A percentile compares a stretch with the other conserved stretches of the same genome.
Evolutionary conservation across 2,797 vertebrate genomes (phyloP).

Genomic region (Bufotes viridis): DNA sequence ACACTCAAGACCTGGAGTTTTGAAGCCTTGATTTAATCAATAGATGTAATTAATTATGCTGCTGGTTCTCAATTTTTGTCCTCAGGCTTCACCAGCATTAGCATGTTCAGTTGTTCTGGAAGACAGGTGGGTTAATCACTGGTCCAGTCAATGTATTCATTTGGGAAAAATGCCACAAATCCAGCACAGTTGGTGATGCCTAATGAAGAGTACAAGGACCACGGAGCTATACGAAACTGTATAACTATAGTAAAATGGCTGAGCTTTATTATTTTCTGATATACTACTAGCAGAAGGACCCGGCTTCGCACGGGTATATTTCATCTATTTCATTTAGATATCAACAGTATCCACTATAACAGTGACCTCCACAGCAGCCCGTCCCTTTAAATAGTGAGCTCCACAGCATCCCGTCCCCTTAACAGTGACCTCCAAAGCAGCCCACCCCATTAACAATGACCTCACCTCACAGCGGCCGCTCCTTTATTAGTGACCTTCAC

Average conservation of each 20-base stretch:
- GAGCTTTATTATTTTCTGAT: not conserved
- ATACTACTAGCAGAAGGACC: not conserved
- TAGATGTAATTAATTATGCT: conserved; percentile 14
- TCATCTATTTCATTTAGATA: too few relatives aligned
- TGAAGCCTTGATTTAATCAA: not conserved
- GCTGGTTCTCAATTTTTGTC: not conserved
- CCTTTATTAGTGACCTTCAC: too few relatives aligned
- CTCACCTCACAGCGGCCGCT: too few relatives aligned
- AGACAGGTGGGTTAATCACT: conserved; percentile 18
- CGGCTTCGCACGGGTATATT: too few relatives aligned
- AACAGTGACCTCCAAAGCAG: too few relatives aligned
- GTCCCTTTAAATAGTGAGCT: too few relatives aligned
- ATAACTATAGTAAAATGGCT: not conserved
- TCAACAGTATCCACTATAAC: too few relatives aligned
- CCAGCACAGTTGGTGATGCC: not conserved
- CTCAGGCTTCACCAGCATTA: conserved; percentile 3
- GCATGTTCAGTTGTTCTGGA: not conserved
- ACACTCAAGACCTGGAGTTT: not conserved
- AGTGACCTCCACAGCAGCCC: too few relatives aligned
- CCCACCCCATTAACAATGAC: too few relatives aligned
- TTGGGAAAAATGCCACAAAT: not conserved
- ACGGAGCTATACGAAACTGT: not conserved
- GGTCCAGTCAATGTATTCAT: not conserved
- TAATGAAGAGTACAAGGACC: not conserved
- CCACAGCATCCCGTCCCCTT: too few relatives aligned